Conservation (phyloP, 2,797 vertebrate species). For the Platalea minor region DNA sequence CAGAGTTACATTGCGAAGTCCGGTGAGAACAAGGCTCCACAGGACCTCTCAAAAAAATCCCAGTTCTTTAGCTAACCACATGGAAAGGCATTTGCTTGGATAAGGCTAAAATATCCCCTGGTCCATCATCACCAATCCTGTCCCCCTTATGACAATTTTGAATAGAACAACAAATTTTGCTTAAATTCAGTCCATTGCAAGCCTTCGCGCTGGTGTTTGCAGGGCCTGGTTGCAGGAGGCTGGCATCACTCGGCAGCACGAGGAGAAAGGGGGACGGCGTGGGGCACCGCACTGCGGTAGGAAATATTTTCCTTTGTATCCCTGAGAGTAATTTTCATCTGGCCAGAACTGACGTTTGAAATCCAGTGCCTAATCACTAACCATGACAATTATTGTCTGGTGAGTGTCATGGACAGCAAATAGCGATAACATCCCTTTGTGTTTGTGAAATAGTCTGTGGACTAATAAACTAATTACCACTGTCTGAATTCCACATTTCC, state of each 20-base stretch:
- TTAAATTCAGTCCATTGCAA: neutral
- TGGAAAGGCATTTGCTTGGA: neutral
- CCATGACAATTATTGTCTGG: neutral
- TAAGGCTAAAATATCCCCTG: neutral
- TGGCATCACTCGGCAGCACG: neutral
- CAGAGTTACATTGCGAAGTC: neutral
- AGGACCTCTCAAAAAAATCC: neutral
- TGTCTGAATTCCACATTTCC: slow-evolving; percentile 21
- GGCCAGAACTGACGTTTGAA: neutral
- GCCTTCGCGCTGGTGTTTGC: neutral
- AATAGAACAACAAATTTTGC: neutral
- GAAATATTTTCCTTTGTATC: neutral
- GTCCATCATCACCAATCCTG: neutral
- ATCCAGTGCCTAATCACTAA: neutral
- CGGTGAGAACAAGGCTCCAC: neutral
- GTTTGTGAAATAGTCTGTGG: slow-evolving; percentile 53
- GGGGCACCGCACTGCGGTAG: neutral
- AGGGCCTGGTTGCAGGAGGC: neutral
- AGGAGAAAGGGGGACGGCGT: neutral
- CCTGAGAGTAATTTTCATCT: neutral
- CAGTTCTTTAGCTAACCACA: neutral
- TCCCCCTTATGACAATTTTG: neutral
- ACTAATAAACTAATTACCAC: slow-evolving; percentile 39
- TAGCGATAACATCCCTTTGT: slow-evolving; percentile 20
- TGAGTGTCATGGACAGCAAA: neutral